Evolutionary conservation across 1,140 invertebrate genomes (phyloP).

Genomic region (Delia radicum): DNA sequence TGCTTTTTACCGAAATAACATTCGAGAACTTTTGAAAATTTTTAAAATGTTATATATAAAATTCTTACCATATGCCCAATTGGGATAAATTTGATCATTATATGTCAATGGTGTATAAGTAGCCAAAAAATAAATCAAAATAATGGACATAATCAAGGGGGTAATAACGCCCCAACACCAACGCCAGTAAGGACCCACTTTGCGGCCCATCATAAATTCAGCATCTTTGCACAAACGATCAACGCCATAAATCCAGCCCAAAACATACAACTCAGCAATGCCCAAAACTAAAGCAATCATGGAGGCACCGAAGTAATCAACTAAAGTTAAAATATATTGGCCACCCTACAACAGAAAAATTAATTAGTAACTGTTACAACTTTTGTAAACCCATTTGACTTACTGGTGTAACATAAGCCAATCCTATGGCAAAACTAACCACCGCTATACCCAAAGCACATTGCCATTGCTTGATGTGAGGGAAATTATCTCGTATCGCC

Average conservation of each 20-base stretch:
- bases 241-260: slow-evolving; percentile 73
- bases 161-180: slow-evolving; percentile 78
- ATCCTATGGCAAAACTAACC: slow-evolving; percentile 66
- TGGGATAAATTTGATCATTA: slow-evolving; percentile 56
- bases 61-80: slow-evolving; percentile 57
- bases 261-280: slow-evolving; percentile 64
- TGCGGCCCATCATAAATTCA: slow-evolving; percentile 71
- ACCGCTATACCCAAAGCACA: slow-evolving; percentile 61
- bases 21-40: too few relatives aligned
- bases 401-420: slow-evolving; percentile 76
- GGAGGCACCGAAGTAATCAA: slow-evolving; percentile 76
- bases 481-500: slow-evolving; percentile 71
- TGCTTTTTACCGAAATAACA: too few relatives aligned
- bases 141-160: slow-evolving; percentile 68
- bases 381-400: too few relatives aligned
- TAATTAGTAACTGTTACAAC: too few relatives aligned
- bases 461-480: slow-evolving; percentile 61
- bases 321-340: slow-evolving; percentile 73
- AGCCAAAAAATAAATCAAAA: slow-evolving; percentile 66
- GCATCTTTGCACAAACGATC: slow-evolving; percentile 65
- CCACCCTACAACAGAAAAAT: slow-evolving; percentile 66
- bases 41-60: not conserved
- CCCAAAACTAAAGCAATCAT: slow-evolving; percentile 71
- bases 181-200: slow-evolving; percentile 75
- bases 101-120: slow-evolving; percentile 61